Evolutionary conservation across 2,797 vertebrate genomes (phyloP).

Genomic region (Dermochelys coriacea): DNA sequence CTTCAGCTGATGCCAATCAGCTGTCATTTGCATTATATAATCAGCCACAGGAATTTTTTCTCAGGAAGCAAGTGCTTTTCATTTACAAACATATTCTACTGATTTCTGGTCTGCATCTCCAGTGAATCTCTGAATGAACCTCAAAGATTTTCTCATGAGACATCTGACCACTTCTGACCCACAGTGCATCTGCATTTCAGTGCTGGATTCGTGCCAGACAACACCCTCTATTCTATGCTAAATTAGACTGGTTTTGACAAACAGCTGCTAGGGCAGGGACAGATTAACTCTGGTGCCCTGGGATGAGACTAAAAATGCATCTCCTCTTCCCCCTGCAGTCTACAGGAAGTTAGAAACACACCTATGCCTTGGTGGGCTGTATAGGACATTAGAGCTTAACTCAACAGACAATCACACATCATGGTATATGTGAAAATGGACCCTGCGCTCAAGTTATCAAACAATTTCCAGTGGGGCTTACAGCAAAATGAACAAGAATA

Average conservation of each 20-base stretch:
- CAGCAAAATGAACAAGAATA: background rate
- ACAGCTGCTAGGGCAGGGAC: background rate
- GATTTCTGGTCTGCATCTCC: constrained; percentile 42
- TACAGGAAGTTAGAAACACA: background rate
- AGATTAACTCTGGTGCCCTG: background rate
- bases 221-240: background rate
- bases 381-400: background rate
- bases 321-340: background rate
- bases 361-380: background rate
- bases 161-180: background rate
- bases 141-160: constrained; percentile 13
- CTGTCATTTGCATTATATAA: background rate
- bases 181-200: background rate
- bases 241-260: background rate
- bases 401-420: background rate
- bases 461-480: background rate
- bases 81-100: constrained; percentile 1
- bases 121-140: constrained; percentile 17
- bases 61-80: background rate
- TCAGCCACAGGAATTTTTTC: background rate
- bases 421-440: background rate
- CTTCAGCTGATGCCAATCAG: background rate
- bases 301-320: background rate
- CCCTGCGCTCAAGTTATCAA: background rate
- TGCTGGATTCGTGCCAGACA: background rate